Evolutionary conservation across 2,888 invertebrate species (phyloP).

Genomic region (Troides aeacus): DNA sequence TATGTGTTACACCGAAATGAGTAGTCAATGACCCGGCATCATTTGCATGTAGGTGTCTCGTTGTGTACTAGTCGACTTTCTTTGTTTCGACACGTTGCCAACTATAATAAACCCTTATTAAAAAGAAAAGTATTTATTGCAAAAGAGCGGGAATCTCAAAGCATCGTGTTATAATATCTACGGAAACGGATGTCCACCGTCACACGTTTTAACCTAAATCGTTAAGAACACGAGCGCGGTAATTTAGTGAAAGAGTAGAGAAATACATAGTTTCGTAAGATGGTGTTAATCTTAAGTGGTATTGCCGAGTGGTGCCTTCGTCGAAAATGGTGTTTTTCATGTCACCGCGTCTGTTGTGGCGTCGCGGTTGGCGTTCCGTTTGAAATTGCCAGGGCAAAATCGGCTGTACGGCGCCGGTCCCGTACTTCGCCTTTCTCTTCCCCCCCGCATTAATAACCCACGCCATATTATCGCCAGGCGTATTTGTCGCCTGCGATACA

Average conservation of each 20-base stretch:
- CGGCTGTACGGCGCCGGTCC: constrained; percentile 64
- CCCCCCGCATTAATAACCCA: constrained; percentile 65
- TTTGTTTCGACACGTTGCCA: constrained; percentile 54
- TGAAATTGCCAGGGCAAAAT: constrained; percentile 63
- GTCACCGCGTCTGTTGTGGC: constrained; percentile 55
- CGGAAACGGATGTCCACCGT: constrained; percentile 38
- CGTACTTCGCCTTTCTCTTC: constrained; percentile 54
- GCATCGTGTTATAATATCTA: constrained; percentile 31
- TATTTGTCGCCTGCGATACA: constrained; percentile 69
- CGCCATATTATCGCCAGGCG: constrained; percentile 71
- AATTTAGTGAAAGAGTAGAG: not conserved
- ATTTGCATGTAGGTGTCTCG: constrained; percentile 68
- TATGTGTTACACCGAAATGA: constrained; percentile 41
- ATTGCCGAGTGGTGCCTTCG: not conserved
- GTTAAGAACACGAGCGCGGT: constrained; percentile 14
- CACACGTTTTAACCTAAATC: constrained; percentile 50
- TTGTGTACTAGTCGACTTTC: constrained; percentile 46
- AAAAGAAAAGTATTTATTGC: constrained; percentile 28
- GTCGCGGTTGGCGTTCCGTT: constrained; percentile 69
- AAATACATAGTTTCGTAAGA: not conserved
- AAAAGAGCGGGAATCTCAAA: constrained; percentile 44
- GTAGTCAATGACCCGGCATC: constrained; percentile 75
- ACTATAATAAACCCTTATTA: constrained; percentile 22
- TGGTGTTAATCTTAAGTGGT: not conserved
- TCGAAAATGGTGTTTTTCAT: constrained; percentile 34